Evolutionary conservation across 2,888 invertebrate genomes (phyloP).

Genomic region (Tenodera sinensis): DNA sequence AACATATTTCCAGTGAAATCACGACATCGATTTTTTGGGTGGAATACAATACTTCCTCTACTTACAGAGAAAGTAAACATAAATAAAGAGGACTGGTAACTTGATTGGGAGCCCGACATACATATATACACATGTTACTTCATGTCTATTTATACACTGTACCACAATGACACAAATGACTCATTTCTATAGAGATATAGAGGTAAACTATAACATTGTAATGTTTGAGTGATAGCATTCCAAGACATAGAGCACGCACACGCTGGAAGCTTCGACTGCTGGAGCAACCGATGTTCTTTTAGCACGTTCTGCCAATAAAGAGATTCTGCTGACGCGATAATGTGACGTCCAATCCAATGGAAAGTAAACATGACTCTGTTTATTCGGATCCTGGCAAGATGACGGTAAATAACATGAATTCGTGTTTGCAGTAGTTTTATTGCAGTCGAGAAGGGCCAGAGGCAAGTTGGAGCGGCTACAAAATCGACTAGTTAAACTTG

Average conservation of each 20-base stretch:
- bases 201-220: too few relatives aligned
- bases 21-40: too few relatives aligned
- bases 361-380: background rate
- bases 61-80: too few relatives aligned
- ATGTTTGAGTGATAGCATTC: background rate
- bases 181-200: too few relatives aligned
- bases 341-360: background rate
- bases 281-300: background rate
- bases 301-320: background rate
- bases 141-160: too few relatives aligned
- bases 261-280: background rate
- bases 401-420: background rate
- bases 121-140: too few relatives aligned
- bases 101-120: too few relatives aligned
- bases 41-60: too few relatives aligned
- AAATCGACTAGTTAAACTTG: background rate
- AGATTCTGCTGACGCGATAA: background rate
- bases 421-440: background rate
- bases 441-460: background rate
- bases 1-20: too few relatives aligned
- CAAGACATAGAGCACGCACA: background rate
- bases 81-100: too few relatives aligned
- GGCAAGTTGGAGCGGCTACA: background rate
- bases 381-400: background rate
- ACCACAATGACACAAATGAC: too few relatives aligned